These are phyloP conservation scores for Parauchenoglanis ngamensis DNA, from an alignment of 2,797 vertebrate species.

Conservation along the genomic window DNA sequence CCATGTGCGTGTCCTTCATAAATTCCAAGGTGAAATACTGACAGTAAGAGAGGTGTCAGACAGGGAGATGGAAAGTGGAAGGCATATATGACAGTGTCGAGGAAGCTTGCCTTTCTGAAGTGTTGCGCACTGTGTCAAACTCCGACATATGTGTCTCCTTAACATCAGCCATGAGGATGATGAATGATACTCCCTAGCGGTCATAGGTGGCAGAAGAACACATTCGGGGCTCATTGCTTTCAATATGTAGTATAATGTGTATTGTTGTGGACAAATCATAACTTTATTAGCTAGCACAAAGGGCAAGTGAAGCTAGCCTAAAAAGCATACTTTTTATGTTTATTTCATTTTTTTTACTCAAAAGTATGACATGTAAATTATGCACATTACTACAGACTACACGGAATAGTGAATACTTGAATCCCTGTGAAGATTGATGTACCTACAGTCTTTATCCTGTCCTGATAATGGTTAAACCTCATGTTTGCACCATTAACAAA, in stretches of 20 bases:
- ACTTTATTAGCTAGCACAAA: background rate
- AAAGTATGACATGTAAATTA: background rate
- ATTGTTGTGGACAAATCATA: background rate
- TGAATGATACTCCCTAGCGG: background rate
- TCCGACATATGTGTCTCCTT: slow-evolving; percentile 25
- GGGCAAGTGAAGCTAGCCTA: background rate
- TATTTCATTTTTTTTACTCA: background rate
- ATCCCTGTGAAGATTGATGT: background rate
- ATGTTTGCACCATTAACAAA: background rate
- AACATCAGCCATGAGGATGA: slow-evolving; percentile 1
- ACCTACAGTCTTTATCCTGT: background rate
- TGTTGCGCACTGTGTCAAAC: slow-evolving; percentile 16
- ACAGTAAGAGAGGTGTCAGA: slow-evolving; percentile 37
- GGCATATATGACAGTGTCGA: slow-evolving; percentile 18
- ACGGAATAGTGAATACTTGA: background rate
- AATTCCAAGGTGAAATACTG: slow-evolving; percentile 48
- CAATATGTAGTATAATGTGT: background rate
- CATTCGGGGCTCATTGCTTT: background rate
- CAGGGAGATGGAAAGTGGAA: slow-evolving; percentile 14
- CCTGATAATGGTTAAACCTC: background rate
- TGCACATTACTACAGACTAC: background rate
- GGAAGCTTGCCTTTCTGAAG: slow-evolving; percentile 27
- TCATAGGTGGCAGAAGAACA: background rate
- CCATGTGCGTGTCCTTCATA: slow-evolving; percentile 47
- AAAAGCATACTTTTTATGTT: background rate